Base-by-base conservation (phyloP, 2,888 invertebrate genomes). In the Eugnorisma glareosa region DNA sequence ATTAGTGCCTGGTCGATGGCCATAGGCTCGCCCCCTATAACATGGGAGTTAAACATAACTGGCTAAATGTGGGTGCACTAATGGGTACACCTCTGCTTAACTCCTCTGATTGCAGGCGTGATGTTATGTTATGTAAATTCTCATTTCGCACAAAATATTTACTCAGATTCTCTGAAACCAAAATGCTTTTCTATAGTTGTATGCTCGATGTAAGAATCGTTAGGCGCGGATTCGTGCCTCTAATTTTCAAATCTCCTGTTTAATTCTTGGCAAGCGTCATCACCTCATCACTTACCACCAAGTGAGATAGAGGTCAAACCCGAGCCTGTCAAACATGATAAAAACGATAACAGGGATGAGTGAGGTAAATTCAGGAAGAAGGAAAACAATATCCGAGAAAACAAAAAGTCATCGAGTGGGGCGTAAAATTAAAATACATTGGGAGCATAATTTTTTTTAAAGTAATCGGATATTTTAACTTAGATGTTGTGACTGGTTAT, bases 381-480 rank as follows among this genome's bases (percentile, higher is more conserved):
- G 35, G n/a, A 67, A 79, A 80, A 45, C 35, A 37, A 43, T 63
- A 51, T 73, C 40, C 43, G n/a, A 48, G 15, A 40, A 57, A 35
- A 40, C 15, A 35, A 24, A 73, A 73, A 35, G 51, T 73, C n/a
- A 57, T 35, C n/a, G 54, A 66, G 48, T 67, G 48, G 37, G 43
- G 3, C 31, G 59, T 73, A 45, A 51, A 67, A 59, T 57, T 10
- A n/a, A 67, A 81, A 51, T 67, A 51, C 21, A 72, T 72, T 54
- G 43, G 43, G 21, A 63, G 37, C n/a, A 64, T 59, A 43, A 15
- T 18, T 59, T 28, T 28, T 59, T 31, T 31, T 31, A 8, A 31
- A 31, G 59, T 31, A 31, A 3, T 8, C 8, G 31, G 31, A 31
- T 8, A 59, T 31, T 31, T 31, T 18, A 57, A 57, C 57, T 28